Evolutionary conservation across 2,113 vertebrate species (phyloP).

Genomic region (Hippocampus comes): DNA sequence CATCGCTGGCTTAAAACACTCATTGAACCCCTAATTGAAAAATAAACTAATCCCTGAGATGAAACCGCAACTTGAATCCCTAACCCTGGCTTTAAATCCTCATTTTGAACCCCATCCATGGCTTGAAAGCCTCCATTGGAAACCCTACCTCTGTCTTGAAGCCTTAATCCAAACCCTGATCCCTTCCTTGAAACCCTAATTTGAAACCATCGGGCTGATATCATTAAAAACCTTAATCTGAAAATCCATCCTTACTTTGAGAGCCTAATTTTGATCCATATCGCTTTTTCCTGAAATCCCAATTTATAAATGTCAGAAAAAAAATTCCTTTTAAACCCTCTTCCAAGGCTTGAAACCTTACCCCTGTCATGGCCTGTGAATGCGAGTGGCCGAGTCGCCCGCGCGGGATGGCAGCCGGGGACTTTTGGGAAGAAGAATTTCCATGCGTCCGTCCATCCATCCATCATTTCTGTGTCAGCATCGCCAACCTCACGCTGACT

Average conservation of each 20-base stretch:
- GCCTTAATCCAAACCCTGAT: too few species aligned
- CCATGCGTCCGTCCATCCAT: conserved; percentile 17
- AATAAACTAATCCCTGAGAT: too few species aligned
- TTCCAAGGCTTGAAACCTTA: background rate
- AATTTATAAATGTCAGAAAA: background rate
- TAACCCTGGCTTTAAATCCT: too few species aligned
- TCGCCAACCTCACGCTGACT: conserved; percentile 11
- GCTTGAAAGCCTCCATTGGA: too few species aligned
- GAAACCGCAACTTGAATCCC: too few species aligned
- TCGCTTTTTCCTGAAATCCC: background rate
- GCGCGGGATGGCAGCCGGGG: conserved; percentile 21
- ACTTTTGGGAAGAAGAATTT: conserved; percentile 20
- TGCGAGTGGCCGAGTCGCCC: conserved; percentile 40
- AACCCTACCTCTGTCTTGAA: too few species aligned
- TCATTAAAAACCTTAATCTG: background rate
- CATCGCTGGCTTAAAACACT: too few species aligned
- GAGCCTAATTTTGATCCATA: background rate
- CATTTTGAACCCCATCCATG: too few species aligned
- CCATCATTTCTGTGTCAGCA: conserved; percentile 32
- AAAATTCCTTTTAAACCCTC: background rate
- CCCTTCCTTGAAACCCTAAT: background rate
- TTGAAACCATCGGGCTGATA: background rate
- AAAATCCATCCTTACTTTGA: background rate
- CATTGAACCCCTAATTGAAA: too few species aligned
- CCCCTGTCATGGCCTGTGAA: background rate